Base-by-base conservation (phyloP, 37 sponge, comb jelly and placozoan species). In the Theonella swinhoei region DNA sequence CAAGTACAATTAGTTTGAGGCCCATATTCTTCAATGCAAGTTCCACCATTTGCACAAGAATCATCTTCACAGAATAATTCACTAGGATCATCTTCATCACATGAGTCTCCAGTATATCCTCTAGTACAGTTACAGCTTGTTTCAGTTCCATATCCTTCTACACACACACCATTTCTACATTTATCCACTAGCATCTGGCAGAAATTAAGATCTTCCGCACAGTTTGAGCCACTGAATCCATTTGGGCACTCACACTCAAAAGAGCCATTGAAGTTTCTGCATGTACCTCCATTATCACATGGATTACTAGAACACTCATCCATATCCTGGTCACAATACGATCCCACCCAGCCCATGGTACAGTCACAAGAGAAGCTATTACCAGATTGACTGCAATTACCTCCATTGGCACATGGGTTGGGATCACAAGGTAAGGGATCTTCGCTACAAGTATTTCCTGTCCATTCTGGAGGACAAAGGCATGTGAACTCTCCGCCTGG, bases 201-300 rank as follows among this genome's bases (percentile, higher is more conserved):
- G 67, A n/a, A 59, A 63, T 74, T 33, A 4, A 64, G 4, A 74
- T 74, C 68, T 54, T 31, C 26, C 30, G 62, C 75, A 63, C 87
- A 87, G 78, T 80, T 71, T 28, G 9, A 36, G 20, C 87, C 87
- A 43, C 54, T 77, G 65, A 70, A 88, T 4, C 83, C 88, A 61
- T 31, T 38, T 59, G 77, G 41, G 77, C 88, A 88, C 0, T 42
- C 59, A 82, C 88, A 88, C 23, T 43, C 29, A n/a, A 11, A 41
- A 25, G 68, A 42, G 29, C 87, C 87, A 58, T 5, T 19, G 1
- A 41, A 33, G 24, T 87, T 69, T 24, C 0, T 42, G 26, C 91
- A 90, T 9, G 86, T 85, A 34, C 91, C 91, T 25, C 83, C 87
- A 80, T 87, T 88, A 25, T 59, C 17, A 77, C 88, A 88, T 59